Base-by-base conservation (phyloP, 2,797 vertebrate species). In the Cirrhinus mrigala region DNA sequence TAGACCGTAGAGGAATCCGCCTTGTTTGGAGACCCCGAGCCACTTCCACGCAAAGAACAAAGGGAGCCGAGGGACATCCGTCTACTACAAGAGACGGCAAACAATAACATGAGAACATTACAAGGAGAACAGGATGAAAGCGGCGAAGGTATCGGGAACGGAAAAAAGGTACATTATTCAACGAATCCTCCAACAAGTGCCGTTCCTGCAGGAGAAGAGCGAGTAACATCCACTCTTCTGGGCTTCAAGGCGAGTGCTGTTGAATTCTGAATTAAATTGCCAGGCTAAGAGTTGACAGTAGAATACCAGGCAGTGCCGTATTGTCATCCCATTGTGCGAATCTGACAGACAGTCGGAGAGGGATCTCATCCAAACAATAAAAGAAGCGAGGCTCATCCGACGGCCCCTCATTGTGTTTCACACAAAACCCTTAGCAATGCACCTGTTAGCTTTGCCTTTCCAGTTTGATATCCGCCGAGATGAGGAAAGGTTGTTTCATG, bases 391-490 rank as follows among this genome's bases (percentile, higher is more conserved):
- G 54, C 80, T 87, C 89, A 79, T 79, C 88, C 86, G 89, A 80
- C 89, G 84, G 82, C 86, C 71, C 89, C 85, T 91, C 87, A 91
- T 93, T 94, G 91, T 94, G 90, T 90, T 58, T 58, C 64, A 86
- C 89, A 91, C 89, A 91, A 93, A 92, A 91, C 83, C 88, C 54
- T 69, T 71, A 70, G 81, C 64, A 48, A n/a, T 48, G 15, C 89
- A 87, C 89, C 91, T 93, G 91, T 94, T 93, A 91, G 87, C 89
- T 87, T 91, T 75, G 81, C 76, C 50, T 86, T 79, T 90, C 84
- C 90, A 87, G 87, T 89, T 87, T 92, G 90, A 91, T 92, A 91
- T 92, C 91, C 92, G 86, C 91, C 90, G 90, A 90, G 87, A 82
- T 46, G 80, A 71, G 27, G 71, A 27, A 85, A 85, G 86, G 84